Base-by-base conservation (phyloP, 1,140 invertebrate species). In the Ladona fulva region DNA sequence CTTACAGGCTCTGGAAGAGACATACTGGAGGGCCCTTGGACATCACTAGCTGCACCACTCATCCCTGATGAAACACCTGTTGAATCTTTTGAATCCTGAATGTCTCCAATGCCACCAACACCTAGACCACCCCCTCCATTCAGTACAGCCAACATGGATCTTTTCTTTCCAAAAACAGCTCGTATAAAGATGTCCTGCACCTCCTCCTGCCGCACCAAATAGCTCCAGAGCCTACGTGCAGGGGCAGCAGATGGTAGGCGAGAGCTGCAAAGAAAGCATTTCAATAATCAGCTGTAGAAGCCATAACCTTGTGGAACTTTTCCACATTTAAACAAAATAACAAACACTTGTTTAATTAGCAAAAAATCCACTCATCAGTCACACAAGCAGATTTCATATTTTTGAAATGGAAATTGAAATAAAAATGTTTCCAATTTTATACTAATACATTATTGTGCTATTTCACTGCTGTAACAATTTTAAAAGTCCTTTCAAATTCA, bases 121-220 rank as follows among this genome's bases (percentile, higher is more conserved):
- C 52, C 52, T 22, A 66, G 14, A 66, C 52, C 52, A 66, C 52
- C 14, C 1, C 52, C 52, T 19, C 76, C 52, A 77, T 66, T 80
- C 44, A 73, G 14, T 14, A 74, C 66, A 16, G 24, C 37, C 76
- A 76, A 76, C 77, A 52, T 76, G n/a, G 86, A 87, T 52, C 87
- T 82, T 78, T 91, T 88, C 80, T 92, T 93, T 0, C 93, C 94
- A 86, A 98, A 99, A 79, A 99, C 94, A 80, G 96, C 95, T 76
- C 95, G 90, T 81, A 99, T 95, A 85, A 99, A 99, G 75, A 97
- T 90, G 82, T 99, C 96, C 84, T 98, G 96, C 74, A 98, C 92
- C 42, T 88, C 85, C 85, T 99, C 96, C 86, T 99, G 96, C 75
- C 94, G 89, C 0, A 99, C 93, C 79, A 99, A 87, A 84, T 92